A percentile compares a stretch with the other conserved stretches of the same genome.
phyloP scores from a whole-genome alignment of 2,113 vertebrate species.

The Neotoma lepida region DNA sequence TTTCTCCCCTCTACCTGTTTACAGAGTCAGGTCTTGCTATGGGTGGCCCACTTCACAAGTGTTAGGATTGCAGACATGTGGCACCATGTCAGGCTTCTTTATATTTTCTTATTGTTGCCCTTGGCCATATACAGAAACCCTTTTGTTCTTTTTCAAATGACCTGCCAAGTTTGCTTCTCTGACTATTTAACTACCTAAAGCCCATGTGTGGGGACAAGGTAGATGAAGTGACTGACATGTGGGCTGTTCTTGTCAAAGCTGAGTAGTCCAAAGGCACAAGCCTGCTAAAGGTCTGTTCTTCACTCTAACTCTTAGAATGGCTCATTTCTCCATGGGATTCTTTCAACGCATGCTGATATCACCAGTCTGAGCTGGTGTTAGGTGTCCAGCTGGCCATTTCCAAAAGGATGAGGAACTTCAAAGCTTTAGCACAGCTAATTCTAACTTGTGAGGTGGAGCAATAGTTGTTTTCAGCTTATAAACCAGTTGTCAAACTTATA shows the following conservation, averaged over 20 bases:
- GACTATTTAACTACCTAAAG: slow-evolving; percentile 23
- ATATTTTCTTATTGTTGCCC: not conserved
- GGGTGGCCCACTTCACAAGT: too few species aligned
- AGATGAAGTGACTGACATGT: not conserved
- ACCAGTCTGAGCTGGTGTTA: not conserved
- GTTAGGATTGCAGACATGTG: not conserved
- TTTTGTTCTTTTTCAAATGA: slow-evolving; percentile 25
- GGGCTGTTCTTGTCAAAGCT: not conserved
- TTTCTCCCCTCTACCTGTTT: not conserved
- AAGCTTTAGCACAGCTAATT: slow-evolving; percentile 5
- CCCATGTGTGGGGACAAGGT: not conserved
- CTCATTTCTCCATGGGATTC: not conserved
- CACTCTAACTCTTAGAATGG: slow-evolving; percentile 6
- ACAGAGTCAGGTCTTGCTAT: not conserved
- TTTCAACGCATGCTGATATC: not conserved
- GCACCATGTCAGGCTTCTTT: not conserved
- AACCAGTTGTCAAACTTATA: not conserved
- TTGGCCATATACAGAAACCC: slow-evolving; percentile 6
- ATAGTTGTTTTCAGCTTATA: not conserved
- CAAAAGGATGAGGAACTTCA: not conserved
- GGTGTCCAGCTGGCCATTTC: not conserved
- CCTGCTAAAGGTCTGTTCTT: not conserved
- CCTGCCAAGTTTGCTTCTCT: not conserved
- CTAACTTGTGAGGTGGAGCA: not conserved
- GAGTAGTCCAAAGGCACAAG: not conserved